Base-by-base conservation (phyloP, 2,797 vertebrate genomes). In the Melanotaenia parkinsoni region DNA sequence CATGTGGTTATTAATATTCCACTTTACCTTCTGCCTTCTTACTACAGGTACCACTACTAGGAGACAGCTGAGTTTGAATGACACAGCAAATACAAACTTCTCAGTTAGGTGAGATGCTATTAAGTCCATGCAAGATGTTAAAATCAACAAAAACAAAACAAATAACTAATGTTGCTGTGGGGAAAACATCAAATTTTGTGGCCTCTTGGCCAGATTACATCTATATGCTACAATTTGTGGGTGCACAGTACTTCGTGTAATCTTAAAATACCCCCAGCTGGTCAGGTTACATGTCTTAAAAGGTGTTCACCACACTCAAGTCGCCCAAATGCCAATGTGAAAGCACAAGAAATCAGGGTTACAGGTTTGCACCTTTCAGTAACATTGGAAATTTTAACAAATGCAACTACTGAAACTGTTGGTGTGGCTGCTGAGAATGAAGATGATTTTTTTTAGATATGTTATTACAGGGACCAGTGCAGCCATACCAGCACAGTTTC, bases 261-360 rank as follows among this genome's bases (percentile, higher is more conserved):
- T 14, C 28, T 57, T 50, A 3, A 50, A 10, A 56, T 18, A 30
- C 60, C 69, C 37, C 37, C 54, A 20, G 20, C 22, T 10, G 64
- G 30, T 16, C 79, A 84, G 79, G 77, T 77, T 63, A 59, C 85
- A 85, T 74, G 76, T 89, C 74, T 71, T 38, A 66, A 72, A 64
- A 28, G 58, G 68, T 69, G 79, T 80, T 74, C 70, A 71, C 70
- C 54, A 35, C 58, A 54, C 58, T 79, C 66, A 72, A 9, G 66
- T 64, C 76, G 81, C 84, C 86, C 32, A 73, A 37, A 78, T 26
- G n/a, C 69, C 77, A 80, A 88, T 77, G 74, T 88, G 83, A 92
- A 92, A 92, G 91, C 91, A 94, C 91, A 94, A 89, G 77, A 76
- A 80, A 87, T 88, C 84, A 85, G 87, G 89, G 83, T 86, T 57